Conservation (phyloP, 1,140 invertebrate genomes). For the Amyelois transitella region DNA sequence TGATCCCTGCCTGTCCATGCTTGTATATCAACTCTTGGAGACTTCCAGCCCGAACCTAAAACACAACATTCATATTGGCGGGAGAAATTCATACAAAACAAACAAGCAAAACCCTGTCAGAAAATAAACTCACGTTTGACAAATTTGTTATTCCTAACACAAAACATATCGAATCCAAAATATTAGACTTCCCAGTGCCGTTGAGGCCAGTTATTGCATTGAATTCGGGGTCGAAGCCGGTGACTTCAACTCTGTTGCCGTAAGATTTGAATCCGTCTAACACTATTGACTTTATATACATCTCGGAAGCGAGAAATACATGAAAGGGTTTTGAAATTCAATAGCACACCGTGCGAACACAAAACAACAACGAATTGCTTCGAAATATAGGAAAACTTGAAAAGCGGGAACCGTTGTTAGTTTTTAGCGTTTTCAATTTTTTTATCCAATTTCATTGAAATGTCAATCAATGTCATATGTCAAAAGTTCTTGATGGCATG, state of each 20-base stretch:
- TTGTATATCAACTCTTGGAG: constrained; percentile 98
- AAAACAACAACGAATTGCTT: not conserved
- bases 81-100: constrained; percentile 13
- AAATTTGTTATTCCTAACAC: constrained; percentile 97
- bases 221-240: constrained; percentile 95
- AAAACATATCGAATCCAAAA: constrained; percentile 98
- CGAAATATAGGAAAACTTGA: constrained; percentile 4
- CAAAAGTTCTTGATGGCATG: too few relatives aligned
- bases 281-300: constrained; percentile 96
- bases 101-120: constrained; percentile 3
- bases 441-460: not conserved
- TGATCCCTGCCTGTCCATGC: constrained; percentile 96
- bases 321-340: not conserved
- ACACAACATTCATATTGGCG: constrained; percentile 16
- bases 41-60: constrained; percentile 89
- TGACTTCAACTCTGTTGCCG: constrained; percentile 93
- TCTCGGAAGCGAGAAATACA: constrained; percentile 53
- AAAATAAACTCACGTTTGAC: constrained; percentile 81
- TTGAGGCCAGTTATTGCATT: constrained; percentile 99
- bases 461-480: too few relatives aligned
- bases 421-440: constrained; percentile 4
- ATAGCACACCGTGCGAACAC: constrained; percentile 1
- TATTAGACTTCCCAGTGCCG: constrained; percentile 99
- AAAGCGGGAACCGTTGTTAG: constrained; percentile 24
- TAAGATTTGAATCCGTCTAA: constrained; percentile 99